A percentile compares a stretch with the other conserved stretches of the same genome.
Evolutionary conservation across 1,140 invertebrate genomes (phyloP).

Genomic region (Drosophila lacteicornis): DNA sequence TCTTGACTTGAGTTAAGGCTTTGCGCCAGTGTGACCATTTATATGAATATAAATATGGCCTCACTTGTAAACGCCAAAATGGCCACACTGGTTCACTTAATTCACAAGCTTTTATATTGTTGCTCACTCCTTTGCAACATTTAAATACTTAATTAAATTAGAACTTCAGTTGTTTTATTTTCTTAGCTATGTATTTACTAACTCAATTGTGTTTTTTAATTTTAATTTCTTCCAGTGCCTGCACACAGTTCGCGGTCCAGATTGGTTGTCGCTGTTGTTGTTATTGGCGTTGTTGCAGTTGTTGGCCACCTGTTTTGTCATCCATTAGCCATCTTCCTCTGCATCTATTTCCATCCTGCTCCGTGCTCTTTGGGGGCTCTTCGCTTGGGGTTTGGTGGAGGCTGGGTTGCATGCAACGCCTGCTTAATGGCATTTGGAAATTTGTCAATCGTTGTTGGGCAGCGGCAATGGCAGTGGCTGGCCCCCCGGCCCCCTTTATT

Average conservation of each 20-base stretch:
- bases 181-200: too few relatives aligned
- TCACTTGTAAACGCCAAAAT: too few relatives aligned
- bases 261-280: conserved; percentile 29
- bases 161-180: too few relatives aligned
- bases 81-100: not conserved
- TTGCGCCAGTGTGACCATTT: too few relatives aligned
- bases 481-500: conserved; percentile 3
- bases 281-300: conserved; percentile 42
- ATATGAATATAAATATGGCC: too few relatives aligned
- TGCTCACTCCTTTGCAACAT: too few relatives aligned
- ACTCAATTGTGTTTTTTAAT: too few relatives aligned
- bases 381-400: conserved; percentile 17
- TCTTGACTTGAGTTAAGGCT: too few relatives aligned
- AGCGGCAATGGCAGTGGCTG: conserved; percentile 16
- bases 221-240: conserved; percentile 5
- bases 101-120: too few relatives aligned
- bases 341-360: conserved; percentile 23
- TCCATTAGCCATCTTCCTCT: conserved; percentile 44
- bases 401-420: conserved; percentile 74
- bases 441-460: conserved; percentile 78
- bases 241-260: conserved; percentile 7
- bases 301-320: conserved; percentile 69
- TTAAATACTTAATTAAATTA: too few relatives aligned
- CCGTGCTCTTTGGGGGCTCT: conserved; percentile 5
- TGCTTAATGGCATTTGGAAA: conserved; percentile 81